These are phyloP conservation scores for Diaphora mendica DNA, from an alignment of 2,888 invertebrate species.

Conservation along the genomic window DNA sequence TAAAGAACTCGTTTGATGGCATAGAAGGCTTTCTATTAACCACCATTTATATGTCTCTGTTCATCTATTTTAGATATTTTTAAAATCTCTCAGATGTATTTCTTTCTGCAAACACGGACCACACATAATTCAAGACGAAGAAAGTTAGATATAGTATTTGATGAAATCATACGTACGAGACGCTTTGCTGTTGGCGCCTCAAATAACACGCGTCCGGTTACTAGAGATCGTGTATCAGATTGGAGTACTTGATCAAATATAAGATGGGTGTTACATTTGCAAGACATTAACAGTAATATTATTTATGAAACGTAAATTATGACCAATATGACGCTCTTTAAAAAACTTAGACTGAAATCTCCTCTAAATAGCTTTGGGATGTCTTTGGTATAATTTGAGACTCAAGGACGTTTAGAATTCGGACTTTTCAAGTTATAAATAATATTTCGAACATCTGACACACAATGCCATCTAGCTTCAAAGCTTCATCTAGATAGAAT, in stretches of 20 bases:
- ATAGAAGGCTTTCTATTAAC: not conserved
- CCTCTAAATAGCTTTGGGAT: not conserved
- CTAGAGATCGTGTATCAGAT: constrained; percentile 43
- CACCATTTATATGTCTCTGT: not conserved
- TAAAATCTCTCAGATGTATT: no score
- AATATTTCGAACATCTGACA: no score
- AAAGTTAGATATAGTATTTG: constrained; percentile 40
- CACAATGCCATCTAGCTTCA: no score
- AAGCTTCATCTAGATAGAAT: no score
- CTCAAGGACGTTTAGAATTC: not conserved
- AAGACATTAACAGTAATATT: not conserved
- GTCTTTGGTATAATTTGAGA: not conserved
- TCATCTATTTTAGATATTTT: not conserved
- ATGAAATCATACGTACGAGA: constrained; percentile 49
- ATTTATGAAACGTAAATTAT: not conserved
- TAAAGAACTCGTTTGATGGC: not conserved
- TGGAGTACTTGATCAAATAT: constrained; percentile 38
- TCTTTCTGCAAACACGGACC: constrained; percentile 24
- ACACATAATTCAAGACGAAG: constrained; percentile 44
- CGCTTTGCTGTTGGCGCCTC: constrained; percentile 60
- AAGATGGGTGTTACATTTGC: not conserved
- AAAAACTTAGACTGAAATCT: not conserved
- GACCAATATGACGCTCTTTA: not conserved
- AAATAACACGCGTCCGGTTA: constrained; percentile 58
- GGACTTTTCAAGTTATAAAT: no score